Conservation (phyloP, 2,113 vertebrate species). For the Elgaria multicarinata region DNA sequence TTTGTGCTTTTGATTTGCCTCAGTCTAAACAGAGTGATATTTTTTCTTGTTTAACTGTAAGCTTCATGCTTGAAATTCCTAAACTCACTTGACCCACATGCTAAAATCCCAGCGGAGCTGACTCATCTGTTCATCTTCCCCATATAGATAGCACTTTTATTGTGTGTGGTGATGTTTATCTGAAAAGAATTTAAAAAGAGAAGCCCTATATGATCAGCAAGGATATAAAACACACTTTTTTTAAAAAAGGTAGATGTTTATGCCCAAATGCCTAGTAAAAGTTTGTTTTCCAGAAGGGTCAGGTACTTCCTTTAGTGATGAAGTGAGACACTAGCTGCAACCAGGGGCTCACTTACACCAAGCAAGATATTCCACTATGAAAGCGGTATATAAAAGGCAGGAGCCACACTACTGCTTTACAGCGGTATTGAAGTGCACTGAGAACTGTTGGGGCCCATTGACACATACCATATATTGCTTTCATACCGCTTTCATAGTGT, state of each 20-base stretch:
- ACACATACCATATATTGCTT: too few relatives aligned
- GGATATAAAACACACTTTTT: not conserved
- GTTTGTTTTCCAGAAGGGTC: not conserved
- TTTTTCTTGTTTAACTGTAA: constrained; percentile 8
- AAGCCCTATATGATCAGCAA: constrained; percentile 36
- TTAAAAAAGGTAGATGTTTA: constrained; percentile 4
- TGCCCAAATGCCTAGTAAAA: not conserved
- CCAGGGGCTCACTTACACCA: too few relatives aligned
- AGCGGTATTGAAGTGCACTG: too few relatives aligned
- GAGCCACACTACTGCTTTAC: too few relatives aligned
- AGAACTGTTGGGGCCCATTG: too few relatives aligned
- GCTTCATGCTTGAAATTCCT: constrained; percentile 38
- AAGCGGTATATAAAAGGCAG: too few relatives aligned
- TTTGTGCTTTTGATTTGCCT: not conserved
- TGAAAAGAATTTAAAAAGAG: constrained; percentile 37
- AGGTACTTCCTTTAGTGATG: not conserved
- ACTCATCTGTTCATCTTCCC: constrained; percentile 32
- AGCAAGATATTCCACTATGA: too few relatives aligned
- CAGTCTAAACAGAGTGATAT: not conserved
- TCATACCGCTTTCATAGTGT: too few relatives aligned
- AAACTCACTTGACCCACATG: constrained; percentile 23
- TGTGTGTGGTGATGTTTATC: fast-evolving
- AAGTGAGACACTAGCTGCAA: too few relatives aligned
- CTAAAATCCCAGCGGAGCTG: constrained; percentile 41
- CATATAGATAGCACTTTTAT: not conserved